Evolutionary conservation across 2,888 invertebrate species (phyloP).

Genomic region (Apodemia hepburni): DNA sequence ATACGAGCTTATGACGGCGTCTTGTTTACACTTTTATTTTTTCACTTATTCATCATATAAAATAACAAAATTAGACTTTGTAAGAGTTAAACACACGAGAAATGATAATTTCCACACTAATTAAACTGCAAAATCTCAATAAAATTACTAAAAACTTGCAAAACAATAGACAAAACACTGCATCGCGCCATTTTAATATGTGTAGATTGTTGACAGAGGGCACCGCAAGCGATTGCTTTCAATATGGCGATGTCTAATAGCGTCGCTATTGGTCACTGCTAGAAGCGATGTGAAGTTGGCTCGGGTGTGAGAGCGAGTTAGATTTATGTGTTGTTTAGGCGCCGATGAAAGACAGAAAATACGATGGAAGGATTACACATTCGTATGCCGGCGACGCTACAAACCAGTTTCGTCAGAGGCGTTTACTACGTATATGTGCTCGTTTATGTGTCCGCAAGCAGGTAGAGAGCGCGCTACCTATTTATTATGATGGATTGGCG

Average conservation of each 20-base stretch:
- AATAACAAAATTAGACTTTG: conserved; percentile 20
- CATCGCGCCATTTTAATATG: conserved; percentile 50
- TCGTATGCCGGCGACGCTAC: conserved; percentile 67
- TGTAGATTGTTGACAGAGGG: conserved; percentile 61
- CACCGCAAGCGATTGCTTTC: conserved; percentile 54
- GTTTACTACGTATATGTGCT: conserved; percentile 68
- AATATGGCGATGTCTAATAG: conserved; percentile 72
- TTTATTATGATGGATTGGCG: conserved; percentile 61
- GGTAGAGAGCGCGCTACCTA: conserved; percentile 58
- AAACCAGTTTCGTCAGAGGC: conserved; percentile 76
- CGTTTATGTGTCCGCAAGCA: conserved; percentile 65
- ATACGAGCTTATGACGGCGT: conserved; percentile 16
- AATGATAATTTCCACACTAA: conserved; percentile 47
- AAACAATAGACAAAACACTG: conserved; percentile 61
- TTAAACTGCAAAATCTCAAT: conserved; percentile 40
- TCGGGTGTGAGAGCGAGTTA: conserved; percentile 62
- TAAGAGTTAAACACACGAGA: conserved; percentile 38
- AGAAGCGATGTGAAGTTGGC: conserved; percentile 63
- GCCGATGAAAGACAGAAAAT: conserved; percentile 73
- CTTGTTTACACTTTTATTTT: conserved; percentile 22
- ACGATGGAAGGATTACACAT: conserved; percentile 62
- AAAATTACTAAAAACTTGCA: conserved; percentile 56
- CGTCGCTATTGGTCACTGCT: conserved; percentile 53
- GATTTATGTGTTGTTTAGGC: conserved; percentile 73
- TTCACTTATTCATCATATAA: background rate